phyloP scores from a whole-genome alignment of 2,888 invertebrate species.

The Chirona hameri region DNA sequence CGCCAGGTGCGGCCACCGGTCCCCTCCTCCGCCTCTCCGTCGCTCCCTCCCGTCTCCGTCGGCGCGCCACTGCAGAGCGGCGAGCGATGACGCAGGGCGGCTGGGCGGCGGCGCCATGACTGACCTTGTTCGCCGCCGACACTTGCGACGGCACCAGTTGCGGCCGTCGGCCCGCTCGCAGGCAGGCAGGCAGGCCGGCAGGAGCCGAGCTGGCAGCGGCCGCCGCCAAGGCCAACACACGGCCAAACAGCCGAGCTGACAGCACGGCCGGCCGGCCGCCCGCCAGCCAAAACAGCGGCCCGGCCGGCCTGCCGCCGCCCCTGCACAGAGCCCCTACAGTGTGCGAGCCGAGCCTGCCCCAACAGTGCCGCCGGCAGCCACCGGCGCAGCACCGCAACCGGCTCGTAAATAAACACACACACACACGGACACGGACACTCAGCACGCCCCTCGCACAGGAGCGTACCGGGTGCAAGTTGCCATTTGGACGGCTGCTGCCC shows the following conservation, averaged over 20 bases:
- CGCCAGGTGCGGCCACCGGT: too few species aligned
- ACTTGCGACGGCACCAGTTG: neutral
- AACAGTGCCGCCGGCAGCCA: conserved; percentile 59
- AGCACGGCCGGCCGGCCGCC: conserved; percentile 60
- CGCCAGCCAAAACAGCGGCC: neutral
- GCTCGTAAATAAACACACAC: neutral
- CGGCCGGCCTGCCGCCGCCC: neutral
- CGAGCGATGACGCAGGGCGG: neutral
- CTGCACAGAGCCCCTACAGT: neutral
- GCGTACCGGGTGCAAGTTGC: neutral
- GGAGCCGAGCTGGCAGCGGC: conserved; percentile 53
- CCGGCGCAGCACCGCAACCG: neutral
- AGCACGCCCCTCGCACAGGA: too few species aligned
- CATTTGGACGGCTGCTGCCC: too few species aligned
- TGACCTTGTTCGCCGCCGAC: conserved; percentile 10
- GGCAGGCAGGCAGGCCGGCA: too few species aligned
- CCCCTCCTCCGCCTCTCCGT: too few species aligned
- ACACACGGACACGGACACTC: too few species aligned
- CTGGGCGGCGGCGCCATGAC: neutral
- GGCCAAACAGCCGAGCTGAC: conserved; percentile 63
- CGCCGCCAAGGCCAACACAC: conserved; percentile 56
- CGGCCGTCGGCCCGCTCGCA: too few species aligned
- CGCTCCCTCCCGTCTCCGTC: too few species aligned
- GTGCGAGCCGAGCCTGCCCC: neutral
- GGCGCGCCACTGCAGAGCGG: neutral